Evolutionary conservation across 2,888 invertebrate genomes (phyloP).

Genomic region (Chesias legatella): DNA sequence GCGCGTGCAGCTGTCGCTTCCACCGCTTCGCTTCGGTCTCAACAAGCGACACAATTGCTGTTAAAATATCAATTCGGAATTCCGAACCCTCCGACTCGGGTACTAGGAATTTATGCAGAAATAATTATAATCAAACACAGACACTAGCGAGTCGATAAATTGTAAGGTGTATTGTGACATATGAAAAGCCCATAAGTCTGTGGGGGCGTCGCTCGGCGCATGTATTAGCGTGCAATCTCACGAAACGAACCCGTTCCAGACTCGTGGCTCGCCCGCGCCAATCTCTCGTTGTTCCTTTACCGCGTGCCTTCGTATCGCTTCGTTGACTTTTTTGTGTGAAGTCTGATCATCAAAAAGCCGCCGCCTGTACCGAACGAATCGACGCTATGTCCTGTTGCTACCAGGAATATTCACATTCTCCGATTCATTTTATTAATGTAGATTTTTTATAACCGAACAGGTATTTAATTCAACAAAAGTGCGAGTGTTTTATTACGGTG

Average conservation of each 20-base stretch:
- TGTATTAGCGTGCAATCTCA: slow-evolving; percentile 66
- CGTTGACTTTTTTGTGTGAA: slow-evolving; percentile 56
- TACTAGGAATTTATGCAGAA: slow-evolving; percentile 12
- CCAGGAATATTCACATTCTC: slow-evolving; percentile 29
- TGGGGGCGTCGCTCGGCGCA: slow-evolving; percentile 45
- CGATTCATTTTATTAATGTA: slow-evolving; percentile 22
- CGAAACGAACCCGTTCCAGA: slow-evolving; percentile 59
- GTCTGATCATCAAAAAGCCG: slow-evolving; percentile 54
- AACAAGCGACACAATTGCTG: slow-evolving; percentile 10
- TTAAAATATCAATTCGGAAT: slow-evolving; percentile 14
- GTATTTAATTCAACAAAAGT: slow-evolving; percentile 31
- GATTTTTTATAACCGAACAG: slow-evolving; percentile 25
- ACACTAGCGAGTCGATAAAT: slow-evolving; percentile 19
- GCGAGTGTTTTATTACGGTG: slow-evolving; percentile 38
- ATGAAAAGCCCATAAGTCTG: slow-evolving; percentile 48
- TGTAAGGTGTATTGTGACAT: slow-evolving; percentile 36
- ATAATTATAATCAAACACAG: slow-evolving; percentile 20
- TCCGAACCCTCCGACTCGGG: slow-evolving; percentile 4
- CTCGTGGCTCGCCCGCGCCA: slow-evolving; percentile 40
- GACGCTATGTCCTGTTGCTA: slow-evolving; percentile 41
- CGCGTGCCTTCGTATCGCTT: slow-evolving; percentile 58
- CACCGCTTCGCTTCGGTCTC: slow-evolving; percentile 9
- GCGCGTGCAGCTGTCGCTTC: slow-evolving; percentile 53
- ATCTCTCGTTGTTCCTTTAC: slow-evolving; percentile 62
- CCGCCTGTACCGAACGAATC: slow-evolving; percentile 49